Evolutionary conservation across 2,888 invertebrate genomes (phyloP), one percentile per base, ranked within the genome.

Genomic region (Boloria euphrosyne): DNA sequence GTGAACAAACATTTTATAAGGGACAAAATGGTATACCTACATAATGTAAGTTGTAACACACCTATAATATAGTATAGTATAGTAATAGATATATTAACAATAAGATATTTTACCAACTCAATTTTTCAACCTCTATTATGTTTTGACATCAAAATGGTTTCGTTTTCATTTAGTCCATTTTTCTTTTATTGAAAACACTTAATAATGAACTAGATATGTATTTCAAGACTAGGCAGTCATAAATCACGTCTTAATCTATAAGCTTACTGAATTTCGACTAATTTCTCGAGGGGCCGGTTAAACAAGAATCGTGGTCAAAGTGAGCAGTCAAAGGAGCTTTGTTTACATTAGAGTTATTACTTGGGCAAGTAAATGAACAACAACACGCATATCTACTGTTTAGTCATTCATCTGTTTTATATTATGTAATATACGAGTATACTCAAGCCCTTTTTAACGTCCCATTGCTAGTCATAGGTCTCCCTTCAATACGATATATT

Each of bases 261-360:
- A 71, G 69, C 66, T 66, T 65, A 44, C 54, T 50, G 61, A 66
- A 67, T 68, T 71, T 67, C 68, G 67, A 65, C 59, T 69, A 70
- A 73, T 70, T 68, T 71, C 73, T 71, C 73, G 13, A 22, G 73
- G 71, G 70, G 63, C 52, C 68, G 61, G 68, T 68, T 63, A 63
- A 59, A 61, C 65, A 67, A 60, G 66, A 67, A 55, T 65, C 67
- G 68, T 62, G 68, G 68, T 63, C 60, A 65, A 55, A 47, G 65
- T 54, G 60, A 55, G 55, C 62, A 57, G 60, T 58, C 59, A 53
- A 47, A 31, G 16, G 59, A 46, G 65, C 38, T 46, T 49, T 59
- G 58, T 61, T 70, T 67, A 60, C 13, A 44, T 46, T 64, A n/a
- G 16, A 13, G 22, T 5, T 22, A 46, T 10, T 57, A 46, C 55